Percentiles rank a stretch among this genome's conserved stretches.
Evolutionary conservation across 2,888 invertebrate genomes (phyloP).

Genomic region (Agrenia bidenticulata): DNA sequence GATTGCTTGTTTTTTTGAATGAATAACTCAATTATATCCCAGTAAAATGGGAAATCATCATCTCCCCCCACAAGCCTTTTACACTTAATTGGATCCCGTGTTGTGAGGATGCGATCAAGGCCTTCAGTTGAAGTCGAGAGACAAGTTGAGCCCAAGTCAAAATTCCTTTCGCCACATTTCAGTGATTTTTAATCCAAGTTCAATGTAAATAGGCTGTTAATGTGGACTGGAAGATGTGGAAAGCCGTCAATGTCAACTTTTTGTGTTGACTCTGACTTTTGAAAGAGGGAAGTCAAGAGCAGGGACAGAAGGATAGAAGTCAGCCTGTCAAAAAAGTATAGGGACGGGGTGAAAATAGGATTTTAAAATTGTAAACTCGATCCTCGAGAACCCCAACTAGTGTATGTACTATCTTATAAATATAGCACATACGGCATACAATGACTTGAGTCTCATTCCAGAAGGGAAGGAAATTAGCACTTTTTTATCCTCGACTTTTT

Average conservation of each 20-base stretch:
- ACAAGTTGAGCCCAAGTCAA: neutral
- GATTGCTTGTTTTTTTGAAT: slow-evolving; percentile 6
- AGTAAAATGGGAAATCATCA: slow-evolving; percentile 11
- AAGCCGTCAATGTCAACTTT: slow-evolving; percentile 22
- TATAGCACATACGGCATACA: too few species aligned
- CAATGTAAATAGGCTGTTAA: slow-evolving; percentile 21
- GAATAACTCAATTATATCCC: slow-evolving; percentile 19
- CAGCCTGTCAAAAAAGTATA: too few species aligned
- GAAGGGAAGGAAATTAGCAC: slow-evolving; percentile 14
- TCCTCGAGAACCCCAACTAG: too few species aligned
- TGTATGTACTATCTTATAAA: too few species aligned
- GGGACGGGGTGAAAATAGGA: too few species aligned
- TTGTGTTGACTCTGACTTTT: slow-evolving; percentile 16
- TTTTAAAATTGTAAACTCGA: too few species aligned
- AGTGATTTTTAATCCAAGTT: slow-evolving; percentile 21
- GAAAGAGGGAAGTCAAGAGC: slow-evolving; percentile 4
- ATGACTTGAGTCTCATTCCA: too few species aligned
- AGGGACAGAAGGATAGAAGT: slow-evolving; percentile 5
- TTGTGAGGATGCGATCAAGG: neutral
- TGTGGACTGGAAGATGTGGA: slow-evolving; percentile 19
- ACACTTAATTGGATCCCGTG: slow-evolving; percentile 18
- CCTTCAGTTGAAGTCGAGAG: neutral
- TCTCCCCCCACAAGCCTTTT: slow-evolving; percentile 20
- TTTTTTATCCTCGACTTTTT: slow-evolving; percentile 8
- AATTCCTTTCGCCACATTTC: slow-evolving; percentile 18